Percentiles rank a stretch among this genome's conserved stretches.
Conservation (phyloP, 2,797 vertebrate species). For the Pangasius mekongensis region DNA sequence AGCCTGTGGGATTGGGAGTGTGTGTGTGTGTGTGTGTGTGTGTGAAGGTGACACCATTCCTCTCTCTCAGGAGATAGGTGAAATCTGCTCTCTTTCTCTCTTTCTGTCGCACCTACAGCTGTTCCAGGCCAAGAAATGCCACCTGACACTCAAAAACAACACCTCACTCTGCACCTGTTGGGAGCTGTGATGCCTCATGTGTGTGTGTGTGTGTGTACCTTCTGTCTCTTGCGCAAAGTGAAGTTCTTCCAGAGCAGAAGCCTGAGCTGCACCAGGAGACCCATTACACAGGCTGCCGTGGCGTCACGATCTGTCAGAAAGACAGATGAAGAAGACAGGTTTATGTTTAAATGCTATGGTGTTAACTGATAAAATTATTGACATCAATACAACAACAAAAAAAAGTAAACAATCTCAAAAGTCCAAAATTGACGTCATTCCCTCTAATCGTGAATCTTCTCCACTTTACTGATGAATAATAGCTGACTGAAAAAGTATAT, state of each 20-base stretch:
- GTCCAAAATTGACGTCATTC: not conserved
- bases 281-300: conserved; percentile 81
- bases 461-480: not conserved
- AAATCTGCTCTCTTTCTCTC: conserved; percentile 28
- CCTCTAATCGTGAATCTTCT: not conserved
- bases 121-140: conserved; percentile 39
- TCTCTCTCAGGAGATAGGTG: conserved; percentile 30
- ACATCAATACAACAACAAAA: not conserved
- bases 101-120: conserved; percentile 38
- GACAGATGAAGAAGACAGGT: conserved; percentile 24
- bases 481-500: not conserved
- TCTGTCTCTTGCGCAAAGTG: conserved; percentile 91
- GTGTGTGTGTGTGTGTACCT: conserved; percentile 73
- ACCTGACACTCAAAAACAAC: conserved; percentile 33
- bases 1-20: not conserved
- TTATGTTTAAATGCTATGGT: not conserved
- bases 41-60: conserved; percentile 40
- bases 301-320: conserved; percentile 72
- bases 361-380: not conserved
- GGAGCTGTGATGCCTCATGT: conserved; percentile 45
- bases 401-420: not conserved
- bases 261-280: conserved; percentile 90
- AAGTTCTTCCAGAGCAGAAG: conserved; percentile 98
- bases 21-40: not conserved
- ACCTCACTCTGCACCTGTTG: conserved; percentile 15